Base-by-base conservation (phyloP, 92 coral and sea anemone species). In the Bergia puertoricense region DNA sequence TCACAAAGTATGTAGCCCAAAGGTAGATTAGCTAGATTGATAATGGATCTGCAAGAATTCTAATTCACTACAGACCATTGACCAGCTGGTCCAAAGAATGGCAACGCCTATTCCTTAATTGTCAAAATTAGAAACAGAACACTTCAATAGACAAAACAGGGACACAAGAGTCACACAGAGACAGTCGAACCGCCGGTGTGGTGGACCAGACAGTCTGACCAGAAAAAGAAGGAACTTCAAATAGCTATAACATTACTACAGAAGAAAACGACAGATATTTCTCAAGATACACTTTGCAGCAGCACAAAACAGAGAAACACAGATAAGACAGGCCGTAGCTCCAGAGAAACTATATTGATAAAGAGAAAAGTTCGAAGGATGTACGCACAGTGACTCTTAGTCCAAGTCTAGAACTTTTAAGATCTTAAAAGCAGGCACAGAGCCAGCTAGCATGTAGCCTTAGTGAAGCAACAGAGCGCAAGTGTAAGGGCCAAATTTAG, bases 21-120 rank as follows among this genome's bases (percentile, higher is more conserved):
- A 83, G 91, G 91, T 76, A 62, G 91, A 51, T 54, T 89, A 42
- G 91, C 84, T 8, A 85, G 84, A 16, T 86, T 89, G 92, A 46
- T 90, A 7, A 90, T 85, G 89, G 89, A 90, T 30, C 62, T 90
- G 44, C 92, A 90, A 57, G 86, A 86, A 67, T 90, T 90, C 50
- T 81, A 90, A 50, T 90, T 90, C 46, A 77, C 57, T 54, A 66
- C 62, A 6, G 37, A 37, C 38, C 92, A 90, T 38, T 41, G 80
- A 45, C 82, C 81, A 38, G 30, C 30, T 30, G 92, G 91, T 45
- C 43, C 18, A 48, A 80, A 51, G 73, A 88, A 88, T 50, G 84
- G 69, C 50, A 76, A 86, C 23, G 85, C 83, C 9, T 73, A 76
- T 65, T 85, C 83, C 13, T 30, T 30, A 30, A 30, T 57, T 86